A percentile compares a stretch with the other conserved stretches of the same genome.
Conservation (phyloP, 1,140 invertebrate species). For the Periplaneta americana region DNA sequence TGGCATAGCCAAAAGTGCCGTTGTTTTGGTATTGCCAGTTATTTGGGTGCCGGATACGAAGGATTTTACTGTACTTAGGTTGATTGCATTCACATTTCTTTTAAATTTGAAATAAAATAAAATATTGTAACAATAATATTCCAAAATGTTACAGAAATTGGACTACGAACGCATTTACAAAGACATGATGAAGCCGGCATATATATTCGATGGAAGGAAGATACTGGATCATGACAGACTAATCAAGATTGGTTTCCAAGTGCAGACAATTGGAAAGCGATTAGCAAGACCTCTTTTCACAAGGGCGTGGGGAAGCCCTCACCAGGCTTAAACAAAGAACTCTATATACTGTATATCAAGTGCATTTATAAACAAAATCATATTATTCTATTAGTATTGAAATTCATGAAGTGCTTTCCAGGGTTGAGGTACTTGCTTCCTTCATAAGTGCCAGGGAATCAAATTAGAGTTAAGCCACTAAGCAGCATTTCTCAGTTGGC, state of each 20-base stretch:
- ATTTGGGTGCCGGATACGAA: no score
- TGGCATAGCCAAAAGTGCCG: no score
- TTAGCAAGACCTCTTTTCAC: conserved; percentile 52
- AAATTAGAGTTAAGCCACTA: neutral
- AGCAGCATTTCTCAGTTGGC: neutral
- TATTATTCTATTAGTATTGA: no score
- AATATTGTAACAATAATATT: no score
- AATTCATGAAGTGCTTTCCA: neutral
- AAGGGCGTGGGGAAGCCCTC: conserved; percentile 54
- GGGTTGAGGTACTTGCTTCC: neutral
- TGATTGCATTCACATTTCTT: no score
- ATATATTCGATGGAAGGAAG: conserved; percentile 96
- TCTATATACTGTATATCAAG: neutral
- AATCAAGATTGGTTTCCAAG: conserved; percentile 90
- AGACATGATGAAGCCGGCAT: conserved; percentile 96
- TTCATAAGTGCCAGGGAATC: neutral
- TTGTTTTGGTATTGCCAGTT: no score
- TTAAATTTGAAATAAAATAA: no score
- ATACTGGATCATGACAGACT: conserved; percentile 85
- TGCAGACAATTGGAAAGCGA: conserved; percentile 90
- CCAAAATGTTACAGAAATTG: conserved; percentile 68
- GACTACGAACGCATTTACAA: conserved; percentile 89
- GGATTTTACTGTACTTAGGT: no score
- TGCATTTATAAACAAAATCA: neutral
- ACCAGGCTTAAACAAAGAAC: conserved; percentile 9